Percentiles rank a stretch among this genome's conserved stretches.
phyloP scores from a whole-genome alignment of 2,797 vertebrate genomes.

The Rachycentron canadum region DNA sequence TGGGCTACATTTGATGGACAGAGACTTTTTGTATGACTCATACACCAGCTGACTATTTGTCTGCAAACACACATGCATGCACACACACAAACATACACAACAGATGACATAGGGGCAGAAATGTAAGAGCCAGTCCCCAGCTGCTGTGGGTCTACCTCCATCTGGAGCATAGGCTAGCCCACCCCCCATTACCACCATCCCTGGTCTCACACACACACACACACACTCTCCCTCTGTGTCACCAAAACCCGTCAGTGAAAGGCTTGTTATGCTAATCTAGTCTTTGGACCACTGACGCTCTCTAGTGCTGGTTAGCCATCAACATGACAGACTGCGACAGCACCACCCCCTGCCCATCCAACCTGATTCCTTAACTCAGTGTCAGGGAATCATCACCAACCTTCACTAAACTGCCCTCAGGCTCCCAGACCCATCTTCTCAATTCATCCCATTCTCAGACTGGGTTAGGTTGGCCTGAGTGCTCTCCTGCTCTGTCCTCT shows the following conservation, averaged over 20 bases:
- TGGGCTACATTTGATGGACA: conserved; percentile 89
- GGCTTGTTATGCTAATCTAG: conserved; percentile 88
- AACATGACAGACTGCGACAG: conserved; percentile 68
- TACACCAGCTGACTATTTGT: conserved; percentile 92
- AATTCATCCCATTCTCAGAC: conserved; percentile 64
- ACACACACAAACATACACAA: conserved; percentile 42
- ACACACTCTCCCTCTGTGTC: conserved; percentile 52
- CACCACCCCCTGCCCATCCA: conserved; percentile 48
- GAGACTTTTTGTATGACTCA: conserved; percentile 81
- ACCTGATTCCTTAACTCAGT: conserved; percentile 50
- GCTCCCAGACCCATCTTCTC: conserved; percentile 44
- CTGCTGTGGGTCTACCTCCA: conserved; percentile 95
- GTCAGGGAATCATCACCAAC: conserved; percentile 54
- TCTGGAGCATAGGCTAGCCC: conserved; percentile 93
- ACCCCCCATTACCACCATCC: conserved; percentile 74
- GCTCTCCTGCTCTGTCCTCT: conserved; percentile 20
- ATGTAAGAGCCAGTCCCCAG: conserved; percentile 90
- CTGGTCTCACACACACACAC: conserved; percentile 48
- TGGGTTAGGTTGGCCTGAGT: conserved; percentile 51
- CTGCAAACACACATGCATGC: conserved; percentile 32
- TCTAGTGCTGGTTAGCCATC: conserved; percentile 72
- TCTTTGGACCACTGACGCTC: conserved; percentile 69
- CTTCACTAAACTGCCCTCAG: conserved; percentile 47
- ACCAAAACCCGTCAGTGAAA: conserved; percentile 70
- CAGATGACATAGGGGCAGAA: conserved; percentile 70